These are phyloP conservation scores for Eptatretus burgeri DNA, from an alignment of 2,113 vertebrate genomes.

Conservation along the genomic window DNA sequence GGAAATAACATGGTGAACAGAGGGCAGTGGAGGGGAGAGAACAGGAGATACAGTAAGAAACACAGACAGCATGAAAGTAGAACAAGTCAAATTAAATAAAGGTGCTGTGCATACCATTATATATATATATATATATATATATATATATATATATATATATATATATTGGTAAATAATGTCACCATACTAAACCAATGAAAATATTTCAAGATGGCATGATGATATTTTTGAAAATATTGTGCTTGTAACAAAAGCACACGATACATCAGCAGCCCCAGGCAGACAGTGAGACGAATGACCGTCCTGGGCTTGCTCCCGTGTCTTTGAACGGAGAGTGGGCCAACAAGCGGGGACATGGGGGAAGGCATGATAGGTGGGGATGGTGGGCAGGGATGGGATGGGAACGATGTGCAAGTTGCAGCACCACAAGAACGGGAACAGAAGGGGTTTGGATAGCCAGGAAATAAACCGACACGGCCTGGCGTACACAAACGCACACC, in stretches of 20 bases:
- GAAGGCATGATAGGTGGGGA: not conserved
- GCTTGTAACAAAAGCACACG: too few relatives aligned
- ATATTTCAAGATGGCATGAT: too few relatives aligned
- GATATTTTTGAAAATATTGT: too few relatives aligned
- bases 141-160: too few relatives aligned
- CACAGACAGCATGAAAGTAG: not conserved
- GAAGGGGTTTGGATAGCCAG: not conserved
- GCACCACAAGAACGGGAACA: not conserved
- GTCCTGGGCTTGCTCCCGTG: not conserved
- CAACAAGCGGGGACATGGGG: not conserved
- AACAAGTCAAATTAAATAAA: not conserved
- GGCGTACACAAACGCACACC: not conserved
- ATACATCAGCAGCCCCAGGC: not conserved
- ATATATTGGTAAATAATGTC: too few relatives aligned
- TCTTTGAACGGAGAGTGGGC: not conserved
- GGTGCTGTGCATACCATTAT: not conserved
- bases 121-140: too few relatives aligned
- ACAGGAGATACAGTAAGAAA: too few relatives aligned
- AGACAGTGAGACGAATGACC: not conserved
- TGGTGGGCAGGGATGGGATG: not conserved
- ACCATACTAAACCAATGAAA: too few relatives aligned
- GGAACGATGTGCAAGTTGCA: not conserved
- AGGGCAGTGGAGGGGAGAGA: too few relatives aligned
- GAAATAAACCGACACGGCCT: not conserved
- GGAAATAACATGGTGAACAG: too few relatives aligned